Base-by-base conservation (phyloP, 2,888 invertebrate genomes). In the Conchocele bisecta region DNA sequence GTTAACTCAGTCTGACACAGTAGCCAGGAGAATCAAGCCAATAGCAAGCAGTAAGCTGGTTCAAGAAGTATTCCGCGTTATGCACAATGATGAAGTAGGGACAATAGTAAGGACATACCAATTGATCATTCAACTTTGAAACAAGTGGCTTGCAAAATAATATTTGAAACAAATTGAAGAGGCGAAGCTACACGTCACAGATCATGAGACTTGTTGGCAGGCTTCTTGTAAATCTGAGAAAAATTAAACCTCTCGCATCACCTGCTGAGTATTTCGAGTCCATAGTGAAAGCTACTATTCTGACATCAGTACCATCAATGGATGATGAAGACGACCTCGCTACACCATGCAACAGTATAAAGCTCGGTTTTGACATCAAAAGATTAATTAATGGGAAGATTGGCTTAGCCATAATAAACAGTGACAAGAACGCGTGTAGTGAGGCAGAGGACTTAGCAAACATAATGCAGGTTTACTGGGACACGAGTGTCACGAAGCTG, bases 81-180 rank as follows among this genome's bases (percentile, higher is more conserved):
- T n/a, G n/a, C n/a, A n/a, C n/a, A n/a, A n/a, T n/a, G n/a, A n/a
- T n/a, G n/a, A n/a, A n/a, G n/a, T n/a, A n/a, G n/a, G n/a, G n/a
- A n/a, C n/a, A n/a, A n/a, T n/a, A n/a, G n/a, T n/a, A n/a, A n/a
- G n/a, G n/a, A n/a, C n/a, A n/a, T n/a, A n/a, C n/a, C n/a, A n/a
- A n/a, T n/a, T 73, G 6, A 73, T 68, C 15, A 37, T 50, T 7
- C 58, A 59, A 11, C 51, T 73, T 1, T 67, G 67, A 42, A 73
- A 73, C 17, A 46, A 54, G 53, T 73, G 67, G 67, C 2, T 68
- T 15, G 48, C n/a, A 68, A 17, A 73, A 64, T 35, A 68, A 64
- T 35, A 37, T 58, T 6, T 63, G 67, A 5, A 73, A 73, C 44
- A 28, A 15, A 13, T 17, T 68, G 13, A 73, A 73, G 35, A 28